Percentiles rank a stretch among this genome's conserved stretches.
Evolutionary conservation across 1,140 invertebrate genomes (phyloP).

Genomic region (Semibalanus balanoides): DNA sequence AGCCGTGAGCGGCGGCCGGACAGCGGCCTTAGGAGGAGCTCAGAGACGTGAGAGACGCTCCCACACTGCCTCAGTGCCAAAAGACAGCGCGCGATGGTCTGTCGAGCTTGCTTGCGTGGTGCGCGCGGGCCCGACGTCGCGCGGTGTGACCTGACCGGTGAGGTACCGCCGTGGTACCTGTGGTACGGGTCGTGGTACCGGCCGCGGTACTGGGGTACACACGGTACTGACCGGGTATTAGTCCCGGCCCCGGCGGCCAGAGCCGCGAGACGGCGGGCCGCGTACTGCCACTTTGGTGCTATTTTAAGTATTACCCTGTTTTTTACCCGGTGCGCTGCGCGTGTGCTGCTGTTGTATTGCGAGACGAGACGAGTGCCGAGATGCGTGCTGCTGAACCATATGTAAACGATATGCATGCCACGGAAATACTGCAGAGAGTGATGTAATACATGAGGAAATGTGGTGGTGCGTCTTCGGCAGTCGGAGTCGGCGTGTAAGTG

Average conservation of each 20-base stretch:
- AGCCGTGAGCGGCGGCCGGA: constrained; percentile 27
- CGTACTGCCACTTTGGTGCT: background rate
- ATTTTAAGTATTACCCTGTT: background rate
- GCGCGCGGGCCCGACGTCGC: no score
- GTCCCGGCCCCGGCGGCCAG: no score
- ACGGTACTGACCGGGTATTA: no score
- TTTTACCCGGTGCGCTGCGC: background rate
- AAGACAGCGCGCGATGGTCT: background rate
- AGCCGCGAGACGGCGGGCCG: no score
- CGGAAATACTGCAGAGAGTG: background rate
- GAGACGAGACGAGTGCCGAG: background rate
- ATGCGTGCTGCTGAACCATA: background rate
- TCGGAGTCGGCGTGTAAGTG: no score
- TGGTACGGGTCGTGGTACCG: no score
- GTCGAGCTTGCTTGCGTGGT: background rate
- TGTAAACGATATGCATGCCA: background rate
- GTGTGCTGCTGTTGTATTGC: background rate
- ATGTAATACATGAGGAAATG: background rate
- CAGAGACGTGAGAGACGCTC: no score
- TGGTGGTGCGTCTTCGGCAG: no score
- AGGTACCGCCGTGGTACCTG: background rate
- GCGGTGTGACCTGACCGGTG: background rate
- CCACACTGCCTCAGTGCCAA: background rate
- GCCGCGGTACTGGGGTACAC: no score
- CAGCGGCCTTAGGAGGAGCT: no score